Conservation (phyloP, 2,888 invertebrate genomes). For the Lasioglossum figueresi region DNA sequence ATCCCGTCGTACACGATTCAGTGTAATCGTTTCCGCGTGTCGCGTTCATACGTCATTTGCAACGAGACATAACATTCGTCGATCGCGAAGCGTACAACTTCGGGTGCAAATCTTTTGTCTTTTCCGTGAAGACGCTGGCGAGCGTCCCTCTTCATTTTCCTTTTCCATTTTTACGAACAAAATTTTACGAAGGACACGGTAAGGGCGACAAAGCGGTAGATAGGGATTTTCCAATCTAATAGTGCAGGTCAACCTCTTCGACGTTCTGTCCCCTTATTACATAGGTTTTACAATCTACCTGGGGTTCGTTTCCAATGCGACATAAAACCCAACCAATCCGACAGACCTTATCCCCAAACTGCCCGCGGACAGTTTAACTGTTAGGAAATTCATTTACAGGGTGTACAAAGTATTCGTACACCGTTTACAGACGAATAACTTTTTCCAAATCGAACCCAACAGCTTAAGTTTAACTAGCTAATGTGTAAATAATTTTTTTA, state of each 20-base stretch:
- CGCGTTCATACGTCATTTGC: constrained; percentile 8
- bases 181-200: neutral
- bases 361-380: neutral
- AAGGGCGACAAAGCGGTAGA: neutral
- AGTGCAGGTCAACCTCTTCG: neutral
- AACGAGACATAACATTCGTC: constrained; percentile 7
- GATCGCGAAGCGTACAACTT: neutral
- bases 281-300: neutral
- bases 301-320: neutral
- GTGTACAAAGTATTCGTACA: no score
- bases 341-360: neutral
- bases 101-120: neutral
- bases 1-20: constrained; percentile 2
- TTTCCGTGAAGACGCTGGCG: neutral
- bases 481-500: no score
- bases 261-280: neutral
- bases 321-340: neutral
- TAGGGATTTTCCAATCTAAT: neutral
- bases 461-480: no score
- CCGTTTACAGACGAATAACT: no score
- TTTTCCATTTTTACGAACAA: neutral
- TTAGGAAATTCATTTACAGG: no score
- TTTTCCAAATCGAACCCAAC: no score
- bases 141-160: neutral
- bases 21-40: constrained; percentile 32